Evolutionary conservation across 2,888 invertebrate species (phyloP).

Genomic region (Ormyrus labotus): DNA sequence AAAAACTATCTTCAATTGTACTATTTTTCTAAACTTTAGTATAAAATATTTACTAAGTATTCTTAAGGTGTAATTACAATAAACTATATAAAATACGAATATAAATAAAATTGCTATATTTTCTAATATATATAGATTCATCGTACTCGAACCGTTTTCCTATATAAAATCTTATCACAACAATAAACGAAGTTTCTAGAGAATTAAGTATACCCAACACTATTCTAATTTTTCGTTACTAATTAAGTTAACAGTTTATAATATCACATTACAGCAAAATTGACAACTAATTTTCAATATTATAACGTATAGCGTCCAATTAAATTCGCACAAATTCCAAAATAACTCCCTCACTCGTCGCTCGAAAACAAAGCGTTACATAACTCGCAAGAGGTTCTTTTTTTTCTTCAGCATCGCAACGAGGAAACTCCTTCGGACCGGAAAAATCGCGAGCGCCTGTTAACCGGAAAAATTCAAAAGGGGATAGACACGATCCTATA

Average conservation of each 20-base stretch:
- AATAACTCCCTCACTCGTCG: too few relatives aligned
- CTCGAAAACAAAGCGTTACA: neutral
- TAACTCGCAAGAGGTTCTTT: constrained; percentile 10
- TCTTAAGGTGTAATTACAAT: neutral
- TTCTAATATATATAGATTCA: constrained; percentile 23
- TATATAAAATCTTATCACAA: constrained; percentile 50
- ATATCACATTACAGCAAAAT: constrained; percentile 53
- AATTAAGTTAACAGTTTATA: constrained; percentile 43
- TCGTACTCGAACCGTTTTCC: constrained; percentile 7
- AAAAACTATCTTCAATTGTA: constrained; percentile 27
- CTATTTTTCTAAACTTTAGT: neutral
- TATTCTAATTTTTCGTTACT: constrained; percentile 43
- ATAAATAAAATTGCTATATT: constrained; percentile 41
- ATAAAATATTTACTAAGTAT: constrained; percentile 14
- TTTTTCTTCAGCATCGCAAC: neutral
- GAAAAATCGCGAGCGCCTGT: constrained; percentile 8
- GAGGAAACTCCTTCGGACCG: constrained; percentile 3
- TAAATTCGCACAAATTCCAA: constrained; percentile 7
- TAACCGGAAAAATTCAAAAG: constrained; percentile 21
- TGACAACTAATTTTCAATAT: constrained; percentile 45
- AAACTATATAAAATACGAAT: constrained; percentile 37
- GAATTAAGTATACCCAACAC: constrained; percentile 38
- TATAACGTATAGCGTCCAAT: neutral
- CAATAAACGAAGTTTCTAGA: constrained; percentile 43
- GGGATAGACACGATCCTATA: constrained; percentile 30